Percentiles rank a stretch among this genome's conserved stretches.
Evolutionary conservation across 2,888 invertebrate species (phyloP).

Genomic region (Apotomis turbidana): DNA sequence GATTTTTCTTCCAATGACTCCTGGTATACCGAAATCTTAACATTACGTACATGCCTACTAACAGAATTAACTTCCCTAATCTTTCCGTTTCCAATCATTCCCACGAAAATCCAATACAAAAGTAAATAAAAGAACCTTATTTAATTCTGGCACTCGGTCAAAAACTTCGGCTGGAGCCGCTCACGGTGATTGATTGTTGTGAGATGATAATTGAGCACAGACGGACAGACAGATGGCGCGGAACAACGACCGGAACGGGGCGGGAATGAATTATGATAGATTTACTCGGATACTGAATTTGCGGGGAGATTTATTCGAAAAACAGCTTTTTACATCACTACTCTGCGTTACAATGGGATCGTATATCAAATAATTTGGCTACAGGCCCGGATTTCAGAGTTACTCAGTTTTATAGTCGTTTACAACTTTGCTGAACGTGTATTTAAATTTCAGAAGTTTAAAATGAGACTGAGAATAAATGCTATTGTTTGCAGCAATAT

Average conservation of each 20-base stretch:
- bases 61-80: too few species aligned
- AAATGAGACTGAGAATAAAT: too few species aligned
- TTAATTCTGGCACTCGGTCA: slow-evolving; percentile 31
- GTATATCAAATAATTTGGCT: not conserved
- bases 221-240: slow-evolving; percentile 15
- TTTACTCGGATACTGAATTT: slow-evolving; percentile 2
- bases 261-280: slow-evolving; percentile 33
- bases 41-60: too few species aligned
- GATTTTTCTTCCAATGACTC: too few species aligned
- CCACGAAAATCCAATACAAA: not conserved
- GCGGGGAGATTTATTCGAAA: not conserved
- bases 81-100: not conserved
- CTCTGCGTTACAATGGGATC: not conserved
- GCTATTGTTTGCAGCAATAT: too few species aligned
- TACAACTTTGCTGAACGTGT: too few species aligned
- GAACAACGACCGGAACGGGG: slow-evolving; percentile 11
- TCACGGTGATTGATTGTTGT: slow-evolving; percentile 22
- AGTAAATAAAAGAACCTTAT: slow-evolving; percentile 17
- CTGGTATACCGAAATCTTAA: too few species aligned
- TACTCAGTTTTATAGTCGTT: too few species aligned
- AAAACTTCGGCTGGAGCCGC: slow-evolving; percentile 17
- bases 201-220: slow-evolving; percentile 31
- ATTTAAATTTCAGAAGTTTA: too few species aligned
- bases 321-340: not conserved
- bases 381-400: not conserved